Conservation (phyloP, 2,797 vertebrate genomes). For the Falco naumanni region DNA sequence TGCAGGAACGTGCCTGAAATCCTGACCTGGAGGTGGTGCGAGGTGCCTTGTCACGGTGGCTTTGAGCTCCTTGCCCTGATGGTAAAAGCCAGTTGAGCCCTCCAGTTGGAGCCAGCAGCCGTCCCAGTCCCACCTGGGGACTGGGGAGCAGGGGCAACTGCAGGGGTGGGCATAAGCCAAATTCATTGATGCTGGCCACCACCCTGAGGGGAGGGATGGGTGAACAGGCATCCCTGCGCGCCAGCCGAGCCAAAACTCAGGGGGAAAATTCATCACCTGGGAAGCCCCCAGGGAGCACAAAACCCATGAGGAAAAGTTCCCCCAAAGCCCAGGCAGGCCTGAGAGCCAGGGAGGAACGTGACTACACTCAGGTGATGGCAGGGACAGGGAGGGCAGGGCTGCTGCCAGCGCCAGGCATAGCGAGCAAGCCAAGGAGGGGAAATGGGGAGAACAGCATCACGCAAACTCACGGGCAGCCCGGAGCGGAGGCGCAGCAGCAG, state of each 20-base stretch:
- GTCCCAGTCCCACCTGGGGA: too few relatives aligned
- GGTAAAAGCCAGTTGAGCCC: background rate
- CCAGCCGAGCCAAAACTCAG: background rate
- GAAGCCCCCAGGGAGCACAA: background rate
- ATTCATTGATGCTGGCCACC: background rate
- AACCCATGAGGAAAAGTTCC: background rate
- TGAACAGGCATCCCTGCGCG: fast-evolving
- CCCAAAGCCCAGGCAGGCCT: background rate
- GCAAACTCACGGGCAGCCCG: background rate
- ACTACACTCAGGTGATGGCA: fast-evolving
- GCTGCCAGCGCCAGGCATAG: background rate
- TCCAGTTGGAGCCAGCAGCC: background rate
- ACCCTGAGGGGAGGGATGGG: background rate
- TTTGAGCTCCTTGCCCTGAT: background rate
- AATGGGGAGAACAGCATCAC: background rate
- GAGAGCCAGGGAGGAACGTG: background rate
- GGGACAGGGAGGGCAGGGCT: background rate
- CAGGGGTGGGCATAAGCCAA: background rate
- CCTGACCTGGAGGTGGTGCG: background rate
- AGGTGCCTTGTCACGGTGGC: background rate
- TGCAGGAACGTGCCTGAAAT: background rate
- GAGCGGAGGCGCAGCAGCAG: background rate
- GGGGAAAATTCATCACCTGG: background rate
- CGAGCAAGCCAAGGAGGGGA: background rate
- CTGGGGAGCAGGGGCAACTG: background rate